These are phyloP conservation scores for Drosophila basisetae DNA, from an alignment of 2,888 invertebrate genomes.

Conservation along the genomic window DNA sequence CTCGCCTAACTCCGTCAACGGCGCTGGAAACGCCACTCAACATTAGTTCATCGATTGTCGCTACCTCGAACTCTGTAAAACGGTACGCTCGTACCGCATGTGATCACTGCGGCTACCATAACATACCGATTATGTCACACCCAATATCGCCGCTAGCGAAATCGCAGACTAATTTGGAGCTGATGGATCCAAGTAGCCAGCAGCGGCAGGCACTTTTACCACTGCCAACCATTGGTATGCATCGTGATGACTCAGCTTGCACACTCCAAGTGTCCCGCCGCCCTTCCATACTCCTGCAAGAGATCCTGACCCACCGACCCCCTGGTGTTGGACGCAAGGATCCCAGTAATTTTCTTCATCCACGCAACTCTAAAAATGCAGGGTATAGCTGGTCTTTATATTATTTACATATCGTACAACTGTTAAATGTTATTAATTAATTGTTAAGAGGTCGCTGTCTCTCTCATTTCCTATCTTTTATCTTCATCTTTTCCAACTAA, in stretches of 20 bases:
- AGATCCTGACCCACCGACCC: constrained; percentile 86
- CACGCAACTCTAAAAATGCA: constrained; percentile 64
- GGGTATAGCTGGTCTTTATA: constrained; percentile 70
- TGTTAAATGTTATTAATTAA: background rate
- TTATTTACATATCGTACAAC: background rate
- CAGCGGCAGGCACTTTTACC: constrained; percentile 74
- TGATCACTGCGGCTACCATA: constrained; percentile 83
- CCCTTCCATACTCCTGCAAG: constrained; percentile 84
- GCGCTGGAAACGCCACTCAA: constrained; percentile 8
- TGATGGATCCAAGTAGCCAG: constrained; percentile 70
- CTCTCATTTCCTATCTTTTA: background rate
- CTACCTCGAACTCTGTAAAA: constrained; percentile 58
- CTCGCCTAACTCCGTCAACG: constrained; percentile 53
- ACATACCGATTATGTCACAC: constrained; percentile 82
- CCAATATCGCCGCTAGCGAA: constrained; percentile 83
- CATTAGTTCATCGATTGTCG: constrained; percentile 21
- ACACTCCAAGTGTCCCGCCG: constrained; percentile 84
- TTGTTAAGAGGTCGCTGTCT: background rate
- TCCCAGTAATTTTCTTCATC: constrained; percentile 60
- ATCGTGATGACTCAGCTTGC: constrained; percentile 80
- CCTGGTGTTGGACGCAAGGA: constrained; percentile 88
- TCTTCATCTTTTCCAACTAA: constrained; percentile 6
- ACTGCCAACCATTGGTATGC: constrained; percentile 60
- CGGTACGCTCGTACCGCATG: constrained; percentile 79
- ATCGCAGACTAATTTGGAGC: constrained; percentile 83